Evolutionary conservation across 1,140 invertebrate species (phyloP).

Genomic region (Drosophila orosa): DNA sequence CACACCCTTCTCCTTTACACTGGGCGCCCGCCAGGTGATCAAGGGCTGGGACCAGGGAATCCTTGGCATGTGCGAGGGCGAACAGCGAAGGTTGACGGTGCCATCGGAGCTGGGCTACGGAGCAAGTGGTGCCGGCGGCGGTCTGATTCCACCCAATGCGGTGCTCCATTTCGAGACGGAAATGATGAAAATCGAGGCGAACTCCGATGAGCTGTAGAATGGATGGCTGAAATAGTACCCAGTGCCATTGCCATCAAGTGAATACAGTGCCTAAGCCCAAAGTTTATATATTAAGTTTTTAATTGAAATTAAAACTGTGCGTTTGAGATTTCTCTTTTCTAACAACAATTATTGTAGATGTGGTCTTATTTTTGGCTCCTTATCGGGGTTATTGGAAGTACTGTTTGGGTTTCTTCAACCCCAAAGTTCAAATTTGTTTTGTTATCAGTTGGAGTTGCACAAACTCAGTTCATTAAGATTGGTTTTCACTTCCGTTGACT

Average conservation of each 20-base stretch:
- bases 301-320: not conserved
- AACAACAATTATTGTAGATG: not conserved
- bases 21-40: constrained; percentile 93
- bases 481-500: not conserved
- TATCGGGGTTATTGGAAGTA: not conserved
- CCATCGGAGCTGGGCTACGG: constrained; percentile 94
- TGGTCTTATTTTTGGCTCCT: not conserved
- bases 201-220: constrained; percentile 84
- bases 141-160: constrained; percentile 92
- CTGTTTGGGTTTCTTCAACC: not conserved
- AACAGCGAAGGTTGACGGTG: constrained; percentile 93
- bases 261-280: constrained; percentile 15
- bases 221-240: not conserved
- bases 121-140: constrained; percentile 89
- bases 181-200: constrained; percentile 90
- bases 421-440: not conserved
- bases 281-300: constrained; percentile 8
- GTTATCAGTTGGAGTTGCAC: constrained; percentile 5
- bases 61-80: constrained; percentile 93
- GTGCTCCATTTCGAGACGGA: constrained; percentile 94
- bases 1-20: constrained; percentile 90
- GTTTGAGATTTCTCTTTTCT: constrained; percentile 4
- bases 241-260: not conserved
- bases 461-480: not conserved
- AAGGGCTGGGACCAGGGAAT: constrained; percentile 95